Conservation (phyloP, 2,113 vertebrate genomes). For the Syrmaticus mikado region DNA sequence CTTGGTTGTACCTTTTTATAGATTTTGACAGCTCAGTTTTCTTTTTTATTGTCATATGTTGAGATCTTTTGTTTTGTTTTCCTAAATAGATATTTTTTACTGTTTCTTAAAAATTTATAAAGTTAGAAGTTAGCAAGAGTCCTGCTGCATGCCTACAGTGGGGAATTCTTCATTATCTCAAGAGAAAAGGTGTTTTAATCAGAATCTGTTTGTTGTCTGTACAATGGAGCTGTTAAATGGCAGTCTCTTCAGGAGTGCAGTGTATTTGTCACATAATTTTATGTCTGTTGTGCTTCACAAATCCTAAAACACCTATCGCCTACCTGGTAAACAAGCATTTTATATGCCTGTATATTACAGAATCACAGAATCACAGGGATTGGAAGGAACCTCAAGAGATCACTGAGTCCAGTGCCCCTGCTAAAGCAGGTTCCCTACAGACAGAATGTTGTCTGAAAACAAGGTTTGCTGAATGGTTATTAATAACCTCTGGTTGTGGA, state of each 20-base stretch:
- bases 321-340: neutral
- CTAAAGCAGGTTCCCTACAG: too few relatives aligned
- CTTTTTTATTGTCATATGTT: neutral
- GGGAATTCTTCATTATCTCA: neutral
- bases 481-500: neutral
- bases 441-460: neutral
- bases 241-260: neutral
- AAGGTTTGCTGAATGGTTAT: neutral
- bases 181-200: neutral
- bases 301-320: neutral
- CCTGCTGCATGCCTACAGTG: neutral
- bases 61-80: neutral
- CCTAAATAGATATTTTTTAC: neutral
- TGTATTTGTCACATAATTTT: neutral
- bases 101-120: neutral
- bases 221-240: neutral
- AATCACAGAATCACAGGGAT: too few relatives aligned
- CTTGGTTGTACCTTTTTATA: neutral
- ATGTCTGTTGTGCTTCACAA: neutral
- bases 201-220: neutral
- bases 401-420: too few relatives aligned
- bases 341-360: neutral
- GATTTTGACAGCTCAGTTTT: slow-evolving; percentile 28
- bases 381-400: too few relatives aligned
- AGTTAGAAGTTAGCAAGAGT: neutral